Evolutionary conservation across 2,888 invertebrate species (phyloP).

Genomic region (Blastobasis adustella): DNA sequence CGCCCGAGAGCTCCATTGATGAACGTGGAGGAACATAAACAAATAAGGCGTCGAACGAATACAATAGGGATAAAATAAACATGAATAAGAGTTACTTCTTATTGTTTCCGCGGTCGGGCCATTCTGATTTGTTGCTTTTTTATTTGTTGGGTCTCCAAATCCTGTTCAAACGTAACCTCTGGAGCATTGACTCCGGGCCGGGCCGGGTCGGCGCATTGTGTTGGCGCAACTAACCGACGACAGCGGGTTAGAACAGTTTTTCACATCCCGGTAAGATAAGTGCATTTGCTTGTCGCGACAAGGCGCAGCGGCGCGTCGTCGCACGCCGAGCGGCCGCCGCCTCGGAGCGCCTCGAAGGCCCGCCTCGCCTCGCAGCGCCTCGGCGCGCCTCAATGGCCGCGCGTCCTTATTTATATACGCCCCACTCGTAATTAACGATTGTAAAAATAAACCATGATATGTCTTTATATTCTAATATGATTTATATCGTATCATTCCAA

Average conservation of each 20-base stretch:
- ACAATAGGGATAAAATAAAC: conserved; percentile 38
- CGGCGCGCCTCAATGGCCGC: conserved; percentile 50
- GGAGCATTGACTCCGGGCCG: conserved; percentile 53
- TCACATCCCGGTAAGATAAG: conserved; percentile 71
- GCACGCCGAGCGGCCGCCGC: conserved; percentile 43
- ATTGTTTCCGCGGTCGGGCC: conserved; percentile 49
- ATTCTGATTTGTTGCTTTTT: conserved; percentile 46
- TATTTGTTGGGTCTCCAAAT: conserved; percentile 50
- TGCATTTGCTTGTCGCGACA: conserved; percentile 74
- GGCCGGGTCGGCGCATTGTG: conserved; percentile 44
- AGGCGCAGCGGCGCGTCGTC: conserved; percentile 29
- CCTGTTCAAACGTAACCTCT: conserved; percentile 52
- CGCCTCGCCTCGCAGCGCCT: conserved; percentile 14
- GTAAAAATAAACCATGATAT: conserved; percentile 39
- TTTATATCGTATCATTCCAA: not conserved
- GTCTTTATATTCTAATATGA: not conserved
- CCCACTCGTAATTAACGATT: conserved; percentile 67
- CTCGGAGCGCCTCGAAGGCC: conserved; percentile 58
- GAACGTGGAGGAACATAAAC: conserved; percentile 20
- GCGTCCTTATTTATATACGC: conserved; percentile 67
- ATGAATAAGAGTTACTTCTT: conserved; percentile 38
- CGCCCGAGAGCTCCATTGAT: conserved; percentile 10
- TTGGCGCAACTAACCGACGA: conserved; percentile 64
- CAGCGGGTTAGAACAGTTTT: conserved; percentile 63
- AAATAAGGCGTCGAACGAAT: conserved; percentile 25